Evolutionary conservation across 2,797 vertebrate genomes (phyloP), one percentile per base, ranked within the genome.

Genomic region (Geotria australis): DNA sequence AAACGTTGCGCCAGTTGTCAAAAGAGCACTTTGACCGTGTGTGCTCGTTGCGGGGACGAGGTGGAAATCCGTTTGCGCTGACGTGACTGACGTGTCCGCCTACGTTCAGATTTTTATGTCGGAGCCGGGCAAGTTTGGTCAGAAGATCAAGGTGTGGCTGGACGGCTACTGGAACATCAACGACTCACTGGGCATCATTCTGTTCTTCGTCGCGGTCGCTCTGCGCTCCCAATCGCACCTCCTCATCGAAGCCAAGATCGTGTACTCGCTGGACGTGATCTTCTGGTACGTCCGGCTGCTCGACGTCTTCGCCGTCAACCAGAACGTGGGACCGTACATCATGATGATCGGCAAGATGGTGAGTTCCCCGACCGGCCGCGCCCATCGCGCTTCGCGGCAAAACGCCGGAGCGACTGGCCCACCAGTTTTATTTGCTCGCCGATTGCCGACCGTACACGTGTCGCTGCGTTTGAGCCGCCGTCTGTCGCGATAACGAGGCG

Each of bases 281-380:
- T 96, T 98, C 72, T 98, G 91, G 91, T 94, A 83, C 49, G 65
- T 83, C 61, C 74, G 81, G 8, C 73, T 95, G 57, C 70, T 82
- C 66, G 91, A 98, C 65, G 77, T 98, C 61, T 75, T 98, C 65
- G 86, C 91, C 53, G 78, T 95, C 66, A 95, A 94, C 66, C 80
- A 89, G 63, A 76, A 84, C 57, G 83, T 84, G 55, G 91, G 91
- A 10, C 88, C 84, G 1, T 98, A 98, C 62, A 74, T 98, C 65
- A 98, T 81, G 60, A 98, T 98, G 81, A 85, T 96, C 65, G 83
- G 83, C 7, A 95, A 91, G 71, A 98, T 98, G 91, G 91, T 95
- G 61, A 63, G 79, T 69, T 55, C 47, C 47, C 9, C 24, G 15
- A 24, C 15, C 15, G 24, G 15, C 15, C 3, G 15, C 24, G 15